These are phyloP conservation scores for Lepetodrilus schrolli DNA, from an alignment of 2,888 invertebrate genomes.

Conservation along the genomic window DNA sequence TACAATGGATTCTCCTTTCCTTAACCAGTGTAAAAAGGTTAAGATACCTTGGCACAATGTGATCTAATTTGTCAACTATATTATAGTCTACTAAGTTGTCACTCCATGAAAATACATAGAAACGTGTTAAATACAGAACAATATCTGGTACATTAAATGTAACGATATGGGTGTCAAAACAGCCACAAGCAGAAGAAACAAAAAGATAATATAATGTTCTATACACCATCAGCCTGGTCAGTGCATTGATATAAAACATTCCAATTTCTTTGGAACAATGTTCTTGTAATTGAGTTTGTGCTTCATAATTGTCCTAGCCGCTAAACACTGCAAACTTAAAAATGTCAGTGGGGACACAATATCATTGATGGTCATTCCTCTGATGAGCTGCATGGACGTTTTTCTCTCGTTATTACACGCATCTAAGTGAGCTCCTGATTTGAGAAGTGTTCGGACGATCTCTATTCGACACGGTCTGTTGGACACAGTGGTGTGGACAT, in stretches of 20 bases:
- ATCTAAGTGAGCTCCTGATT: conserved; percentile 90
- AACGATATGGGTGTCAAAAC: background rate
- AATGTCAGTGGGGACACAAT: conserved; percentile 69
- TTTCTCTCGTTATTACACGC: conserved; percentile 75
- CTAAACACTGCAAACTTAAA: conserved; percentile 71
- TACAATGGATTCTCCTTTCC: too few species aligned
- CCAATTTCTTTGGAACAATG: conserved; percentile 66
- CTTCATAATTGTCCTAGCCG: conserved; percentile 80
- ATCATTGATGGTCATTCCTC: conserved; percentile 63
- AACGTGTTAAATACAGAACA: background rate
- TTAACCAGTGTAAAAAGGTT: too few species aligned
- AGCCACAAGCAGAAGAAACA: background rate
- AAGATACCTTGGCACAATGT: background rate
- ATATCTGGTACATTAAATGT: background rate
- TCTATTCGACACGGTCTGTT: conserved; percentile 84
- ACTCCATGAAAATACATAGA: background rate
- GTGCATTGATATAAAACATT: conserved; percentile 68
- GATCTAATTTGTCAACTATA: background rate
- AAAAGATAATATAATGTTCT: conserved; percentile 19
- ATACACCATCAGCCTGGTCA: conserved; percentile 12
- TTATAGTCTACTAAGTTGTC: background rate
- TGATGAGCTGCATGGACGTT: conserved; percentile 69
- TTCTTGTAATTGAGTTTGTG: conserved; percentile 77
- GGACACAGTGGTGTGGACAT: conserved; percentile 64
- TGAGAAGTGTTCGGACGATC: conserved; percentile 84